Conservation (phyloP, 1,140 invertebrate genomes). For the Heliconius nattereri region DNA sequence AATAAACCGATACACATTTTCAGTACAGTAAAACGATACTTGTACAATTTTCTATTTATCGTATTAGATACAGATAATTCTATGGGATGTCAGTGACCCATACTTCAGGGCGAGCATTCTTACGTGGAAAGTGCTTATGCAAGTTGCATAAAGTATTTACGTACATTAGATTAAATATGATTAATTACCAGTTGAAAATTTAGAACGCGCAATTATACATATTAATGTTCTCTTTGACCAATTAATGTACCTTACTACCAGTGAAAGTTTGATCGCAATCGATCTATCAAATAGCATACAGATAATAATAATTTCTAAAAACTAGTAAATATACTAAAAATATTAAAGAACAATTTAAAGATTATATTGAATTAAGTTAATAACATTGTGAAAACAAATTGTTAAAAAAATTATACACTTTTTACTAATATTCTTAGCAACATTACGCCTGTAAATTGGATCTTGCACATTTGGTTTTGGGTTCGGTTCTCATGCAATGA, state of each 20-base stretch:
- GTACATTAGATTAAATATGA: background rate
- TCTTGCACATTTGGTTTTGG: too few relatives aligned
- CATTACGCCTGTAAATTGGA: too few relatives aligned
- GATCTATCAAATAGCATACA: background rate
- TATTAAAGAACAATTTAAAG: too few relatives aligned
- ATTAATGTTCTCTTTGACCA: background rate
- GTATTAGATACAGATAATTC: background rate
- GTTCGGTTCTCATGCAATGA: too few relatives aligned
- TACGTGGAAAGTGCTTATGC: background rate
- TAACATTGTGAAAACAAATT: too few relatives aligned
- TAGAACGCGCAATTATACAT: background rate
- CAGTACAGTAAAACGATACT: background rate
- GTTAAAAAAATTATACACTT: too few relatives aligned
- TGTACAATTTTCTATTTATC: background rate
- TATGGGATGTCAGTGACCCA: slow-evolving; percentile 3
- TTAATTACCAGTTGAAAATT: background rate
- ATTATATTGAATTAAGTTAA: too few relatives aligned
- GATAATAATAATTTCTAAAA: background rate
- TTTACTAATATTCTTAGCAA: too few relatives aligned
- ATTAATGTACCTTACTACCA: background rate
- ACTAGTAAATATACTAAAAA: background rate
- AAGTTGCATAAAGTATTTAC: background rate
- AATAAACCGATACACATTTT: too few relatives aligned
- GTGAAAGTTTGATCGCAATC: background rate
- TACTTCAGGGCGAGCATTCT: slow-evolving; percentile 8